These are phyloP conservation scores for Drosophila arawakana DNA, from an alignment of 1,140 invertebrate species.

Conservation along the genomic window DNA sequence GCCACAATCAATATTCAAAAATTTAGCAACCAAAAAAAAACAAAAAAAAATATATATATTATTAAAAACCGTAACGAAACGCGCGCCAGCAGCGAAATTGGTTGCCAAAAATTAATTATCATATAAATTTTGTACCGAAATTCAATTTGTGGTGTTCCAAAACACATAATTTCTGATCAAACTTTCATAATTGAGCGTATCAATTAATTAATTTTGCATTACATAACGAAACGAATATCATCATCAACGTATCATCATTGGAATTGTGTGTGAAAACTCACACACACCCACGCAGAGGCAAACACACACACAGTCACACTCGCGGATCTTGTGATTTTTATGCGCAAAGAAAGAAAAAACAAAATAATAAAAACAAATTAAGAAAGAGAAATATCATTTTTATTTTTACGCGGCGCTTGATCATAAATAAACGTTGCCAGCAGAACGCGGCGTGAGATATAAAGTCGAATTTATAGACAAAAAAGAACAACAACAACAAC, in stretches of 20 bases:
- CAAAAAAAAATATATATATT: conserved; percentile 13
- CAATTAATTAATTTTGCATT: conserved; percentile 56
- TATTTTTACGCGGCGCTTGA: conserved; percentile 67
- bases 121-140: conserved; percentile 20
- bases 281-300: conserved; percentile 12
- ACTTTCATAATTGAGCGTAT: conserved; percentile 37
- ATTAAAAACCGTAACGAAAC: conserved; percentile 38
- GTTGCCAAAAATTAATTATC: conserved; percentile 29
- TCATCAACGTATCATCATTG: neutral
- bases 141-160: conserved; percentile 53
- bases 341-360: conserved; percentile 39
- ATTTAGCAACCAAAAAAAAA: conserved; percentile 17
- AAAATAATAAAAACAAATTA: conserved; percentile 26
- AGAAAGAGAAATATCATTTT: conserved; percentile 55
- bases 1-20: conserved; percentile 34
- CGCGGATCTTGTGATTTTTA: conserved; percentile 40
- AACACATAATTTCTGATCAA: conserved; percentile 7
- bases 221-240: conserved; percentile 18
- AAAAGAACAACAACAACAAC: conserved; percentile 9
- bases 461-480: conserved; percentile 6
- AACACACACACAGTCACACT: conserved; percentile 5
- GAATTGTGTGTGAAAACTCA: conserved; percentile 11
- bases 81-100: conserved; percentile 40
- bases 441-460: conserved; percentile 18
- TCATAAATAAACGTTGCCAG: conserved; percentile 51